Base-by-base conservation (phyloP, 2,113 vertebrate genomes). In the Phalacrocorax brasilianus region DNA sequence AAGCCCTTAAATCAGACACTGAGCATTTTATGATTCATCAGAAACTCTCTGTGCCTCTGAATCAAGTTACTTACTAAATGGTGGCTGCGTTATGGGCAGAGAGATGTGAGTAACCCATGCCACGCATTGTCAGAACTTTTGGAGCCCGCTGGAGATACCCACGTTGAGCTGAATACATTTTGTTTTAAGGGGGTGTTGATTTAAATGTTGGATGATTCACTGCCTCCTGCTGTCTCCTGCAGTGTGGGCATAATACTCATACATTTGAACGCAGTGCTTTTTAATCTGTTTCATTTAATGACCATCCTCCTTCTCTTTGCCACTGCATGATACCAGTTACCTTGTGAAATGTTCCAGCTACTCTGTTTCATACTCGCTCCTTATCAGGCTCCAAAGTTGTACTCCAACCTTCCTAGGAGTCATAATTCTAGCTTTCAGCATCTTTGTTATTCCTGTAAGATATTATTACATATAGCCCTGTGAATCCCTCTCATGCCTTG, bases 121-220 rank as follows among this genome's bases (percentile, higher is more conserved):
- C 73, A 92, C 89, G 65, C 83, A 33, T 88, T 80, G 56, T 96
- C 63, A 66, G 85, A 94, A 53, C 88, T 93, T 80, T 88, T 81
- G 80, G 81, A 93, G 66, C 75, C 76, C 50, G 24, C 75, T 89
- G 91, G 77, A 95, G 89, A 90, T 95, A 96, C 94, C 91, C 96
- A 97, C 85, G 22, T 95, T 88, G 92, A 97, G 68, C 83, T 95
- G 96, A 97, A 96, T 94, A 95, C 94, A 95, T 94, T 91, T 96
- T 97, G 93, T 94, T 96, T 97, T 95, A 95, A 96, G 90, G 81
- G 93, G 81, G 87, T 97, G 95, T 94, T 97, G 89, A 94, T 91
- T 97, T 97, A 96, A 97, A 96, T 97, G 92, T 93, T 97, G 89
- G 84, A 97, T 97, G 94, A 97, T 86, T 97, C 96, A 96, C 62